Evolutionary conservation across 2,113 vertebrate genomes (phyloP), one percentile per base, ranked within the genome.

Genomic region (Psephotus haematonotus): DNA sequence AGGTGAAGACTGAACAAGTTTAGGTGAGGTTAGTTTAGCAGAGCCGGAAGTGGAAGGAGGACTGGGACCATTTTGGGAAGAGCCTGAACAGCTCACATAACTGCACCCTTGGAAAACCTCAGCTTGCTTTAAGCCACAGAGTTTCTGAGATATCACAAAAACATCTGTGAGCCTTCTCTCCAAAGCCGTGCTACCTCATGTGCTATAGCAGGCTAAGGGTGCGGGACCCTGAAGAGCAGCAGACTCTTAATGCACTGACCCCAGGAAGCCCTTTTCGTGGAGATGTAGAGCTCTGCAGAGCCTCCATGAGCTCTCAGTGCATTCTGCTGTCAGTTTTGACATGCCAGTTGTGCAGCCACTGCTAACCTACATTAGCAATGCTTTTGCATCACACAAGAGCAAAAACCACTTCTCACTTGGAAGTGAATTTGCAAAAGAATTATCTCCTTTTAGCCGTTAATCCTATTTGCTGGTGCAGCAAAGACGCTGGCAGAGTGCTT

Each of bases 301-400:
- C 17, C 49, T 19, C 62, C 7, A 0, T 9, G 22, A 92, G 33
- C 49, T 79, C 68, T 28, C 49, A 10, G 33, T 46, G 20, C 35
- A 17, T 74, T 74, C 31, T 18, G 25, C 23, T 19, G 9, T 11
- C 2, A 0, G 28, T 53, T 88, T 49, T 71, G 49, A 29, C 11
- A 4, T 13, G 31, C 12, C n/a, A 18, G 23, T 18, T 52, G 27
- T 0, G 2, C 8, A 23, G 52, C 65, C 35, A 13, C 17, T 1
- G 0, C 50, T 47, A 53, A 43, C 35, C 52, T 59, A 55, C 28
- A 17, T 4, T 47, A n/a, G 62, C 72, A 53, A 49, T 10, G 16
- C n/a, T 79, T 82, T 25, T 17, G 14, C 41, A 14, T 35, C 11
- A 1, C 0, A 3, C 6, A 14, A 71, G 29, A 59, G n/a, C 49